phyloP scores from a whole-genome alignment of 92 coral and sea anemone species.

The Porites evermanni region DNA sequence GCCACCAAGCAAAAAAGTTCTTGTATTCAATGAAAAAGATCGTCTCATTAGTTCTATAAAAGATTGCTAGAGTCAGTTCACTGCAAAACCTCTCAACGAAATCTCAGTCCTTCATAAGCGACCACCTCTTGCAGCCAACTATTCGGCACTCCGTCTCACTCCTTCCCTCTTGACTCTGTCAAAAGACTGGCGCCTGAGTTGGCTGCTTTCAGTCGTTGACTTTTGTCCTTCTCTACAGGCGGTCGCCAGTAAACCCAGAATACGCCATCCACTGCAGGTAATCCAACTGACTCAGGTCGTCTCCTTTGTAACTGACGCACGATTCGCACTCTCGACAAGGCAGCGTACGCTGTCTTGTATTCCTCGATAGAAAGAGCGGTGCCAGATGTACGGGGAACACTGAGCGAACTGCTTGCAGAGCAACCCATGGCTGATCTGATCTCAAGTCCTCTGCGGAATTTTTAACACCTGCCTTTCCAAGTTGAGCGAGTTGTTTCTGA shows the following conservation, averaged over 20 bases:
- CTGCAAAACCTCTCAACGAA: too few species aligned
- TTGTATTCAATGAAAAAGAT: too few species aligned
- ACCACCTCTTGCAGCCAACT: neutral
- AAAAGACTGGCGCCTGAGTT: too few species aligned
- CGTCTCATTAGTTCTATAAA: too few species aligned
- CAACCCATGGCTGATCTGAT: neutral
- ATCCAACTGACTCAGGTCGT: conserved; percentile 10
- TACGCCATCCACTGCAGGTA: neutral
- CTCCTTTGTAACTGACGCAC: neutral
- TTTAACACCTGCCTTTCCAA: too few species aligned
- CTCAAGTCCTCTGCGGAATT: too few species aligned
- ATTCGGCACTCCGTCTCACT: neutral
- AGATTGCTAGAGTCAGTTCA: too few species aligned
- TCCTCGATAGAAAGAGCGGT: neutral
- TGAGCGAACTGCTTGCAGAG: neutral
- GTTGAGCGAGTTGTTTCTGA: too few species aligned
- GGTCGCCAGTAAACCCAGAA: conserved; percentile 26
- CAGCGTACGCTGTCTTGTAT: neutral
- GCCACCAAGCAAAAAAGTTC: too few species aligned
- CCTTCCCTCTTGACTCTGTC: neutral
- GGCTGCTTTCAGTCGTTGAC: neutral
- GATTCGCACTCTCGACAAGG: neutral
- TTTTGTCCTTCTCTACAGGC: neutral
- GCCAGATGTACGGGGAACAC: too few species aligned
- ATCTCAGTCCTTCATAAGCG: too few species aligned